Percentiles rank a stretch among this genome's conserved stretches.
These are phyloP conservation scores for Argyrosomus japonicus DNA, from an alignment of 2,113 vertebrate genomes.

Conservation along the genomic window DNA sequence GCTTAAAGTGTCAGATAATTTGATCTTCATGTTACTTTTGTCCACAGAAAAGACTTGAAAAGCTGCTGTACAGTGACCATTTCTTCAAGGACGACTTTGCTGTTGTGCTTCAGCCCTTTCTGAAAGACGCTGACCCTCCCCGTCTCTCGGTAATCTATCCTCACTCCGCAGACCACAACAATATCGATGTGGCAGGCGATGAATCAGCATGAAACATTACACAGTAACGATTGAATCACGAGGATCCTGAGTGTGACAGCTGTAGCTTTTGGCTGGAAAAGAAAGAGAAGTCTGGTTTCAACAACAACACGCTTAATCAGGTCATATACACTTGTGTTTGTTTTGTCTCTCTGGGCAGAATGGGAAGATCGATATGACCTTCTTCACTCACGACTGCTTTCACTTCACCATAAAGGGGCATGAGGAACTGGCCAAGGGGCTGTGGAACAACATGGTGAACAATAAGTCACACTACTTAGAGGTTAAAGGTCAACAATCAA, in stretches of 20 bases:
- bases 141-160: constrained; percentile 77
- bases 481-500: constrained; percentile 7
- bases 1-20: background rate
- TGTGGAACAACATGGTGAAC: constrained; percentile 90
- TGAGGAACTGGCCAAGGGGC: constrained; percentile 85
- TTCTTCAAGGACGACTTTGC: constrained; percentile 86
- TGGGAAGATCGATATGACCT: constrained; percentile 85
- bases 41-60: constrained; percentile 82
- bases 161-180: background rate
- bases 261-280: constrained; percentile 4
- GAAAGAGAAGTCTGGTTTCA: constrained; percentile 13
- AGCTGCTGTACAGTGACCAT: constrained; percentile 77
- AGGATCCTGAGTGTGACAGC: constrained; percentile 15
- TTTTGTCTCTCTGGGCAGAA: constrained; percentile 68
- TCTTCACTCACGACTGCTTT: constrained; percentile 88
- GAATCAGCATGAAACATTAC: constrained; percentile 8
- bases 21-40: background rate
- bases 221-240: constrained; percentile 27
- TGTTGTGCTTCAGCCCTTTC: constrained; percentile 86
- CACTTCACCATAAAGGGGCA: constrained; percentile 88
- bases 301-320: background rate
- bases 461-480: background rate
- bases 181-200: background rate
- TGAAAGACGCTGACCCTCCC: constrained; percentile 81
- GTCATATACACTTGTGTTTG: background rate